Conservation (phyloP, 2,888 invertebrate genomes). For the Aleiodes testaceus region DNA sequence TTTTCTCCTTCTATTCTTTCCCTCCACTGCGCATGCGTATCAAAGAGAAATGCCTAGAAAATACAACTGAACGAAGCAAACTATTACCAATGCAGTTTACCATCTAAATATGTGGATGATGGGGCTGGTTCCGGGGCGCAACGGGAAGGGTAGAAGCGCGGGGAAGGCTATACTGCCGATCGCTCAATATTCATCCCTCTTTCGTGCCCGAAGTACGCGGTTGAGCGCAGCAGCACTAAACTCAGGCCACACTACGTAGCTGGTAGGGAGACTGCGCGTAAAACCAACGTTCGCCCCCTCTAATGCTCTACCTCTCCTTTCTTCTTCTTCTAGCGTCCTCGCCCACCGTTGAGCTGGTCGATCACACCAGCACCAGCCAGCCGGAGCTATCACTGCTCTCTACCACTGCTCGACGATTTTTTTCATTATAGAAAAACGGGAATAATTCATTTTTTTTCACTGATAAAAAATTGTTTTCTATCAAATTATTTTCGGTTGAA, state of each 20-base stretch:
- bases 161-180: conserved; percentile 54
- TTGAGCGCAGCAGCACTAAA: conserved; percentile 42
- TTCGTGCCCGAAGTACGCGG: conserved; percentile 52
- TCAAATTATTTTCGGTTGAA: neutral
- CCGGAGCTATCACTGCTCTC: conserved; percentile 19
- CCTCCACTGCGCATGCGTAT: neutral
- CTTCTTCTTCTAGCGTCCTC: conserved; percentile 61
- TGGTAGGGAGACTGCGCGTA: conserved; percentile 20
- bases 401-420: neutral
- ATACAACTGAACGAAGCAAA: neutral
- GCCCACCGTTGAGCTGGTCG: conserved; percentile 63
- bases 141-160: neutral
- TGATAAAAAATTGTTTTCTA: neutral
- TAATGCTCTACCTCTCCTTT: conserved; percentile 42
- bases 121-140: neutral
- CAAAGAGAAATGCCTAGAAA: neutral
- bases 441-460: neutral
- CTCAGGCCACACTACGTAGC: conserved; percentile 25
- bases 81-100: too few species aligned
- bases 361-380: conserved; percentile 54
- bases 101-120: too few species aligned
- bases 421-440: neutral
- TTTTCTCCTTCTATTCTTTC: neutral
- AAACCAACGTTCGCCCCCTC: conserved; percentile 56
- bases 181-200: conserved; percentile 72